Conservation (phyloP, 2,797 vertebrate species). For the Ctenopoma kingsleyae region DNA sequence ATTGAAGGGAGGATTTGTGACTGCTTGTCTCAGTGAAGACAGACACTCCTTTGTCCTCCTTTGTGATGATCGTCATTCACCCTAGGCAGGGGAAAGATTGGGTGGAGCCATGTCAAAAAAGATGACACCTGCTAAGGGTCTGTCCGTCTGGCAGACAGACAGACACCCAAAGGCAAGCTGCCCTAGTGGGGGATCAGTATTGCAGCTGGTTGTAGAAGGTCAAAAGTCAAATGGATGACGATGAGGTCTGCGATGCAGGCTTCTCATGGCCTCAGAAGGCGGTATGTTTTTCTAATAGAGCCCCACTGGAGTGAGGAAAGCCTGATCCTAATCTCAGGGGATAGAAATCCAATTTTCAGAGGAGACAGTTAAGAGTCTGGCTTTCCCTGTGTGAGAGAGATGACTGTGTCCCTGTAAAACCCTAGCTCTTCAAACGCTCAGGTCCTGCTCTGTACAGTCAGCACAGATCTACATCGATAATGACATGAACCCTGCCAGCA, state of each 20-base stretch:
- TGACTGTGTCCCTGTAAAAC: slow-evolving; percentile 75
- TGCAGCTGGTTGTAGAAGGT: slow-evolving; percentile 63
- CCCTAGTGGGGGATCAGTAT: slow-evolving; percentile 68
- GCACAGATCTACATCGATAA: slow-evolving; percentile 70
- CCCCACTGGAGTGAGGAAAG: slow-evolving; percentile 71
- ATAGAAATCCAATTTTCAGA: slow-evolving; percentile 88
- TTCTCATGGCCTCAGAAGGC: slow-evolving; percentile 62
- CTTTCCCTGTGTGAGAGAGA: slow-evolving; percentile 70
- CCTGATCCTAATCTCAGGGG: slow-evolving; percentile 85
- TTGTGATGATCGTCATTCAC: slow-evolving; percentile 40
- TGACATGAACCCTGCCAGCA: slow-evolving; percentile 55
- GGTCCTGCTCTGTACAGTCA: slow-evolving; percentile 42
- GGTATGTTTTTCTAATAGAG: slow-evolving; percentile 83
- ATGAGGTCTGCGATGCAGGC: slow-evolving; percentile 52
- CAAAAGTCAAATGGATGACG: slow-evolving; percentile 75
- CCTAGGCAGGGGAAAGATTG: slow-evolving; percentile 32
- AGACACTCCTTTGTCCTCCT: slow-evolving; percentile 70
- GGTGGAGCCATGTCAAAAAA: slow-evolving; percentile 56
- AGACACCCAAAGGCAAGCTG: slow-evolving; percentile 62
- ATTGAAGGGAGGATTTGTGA: slow-evolving; percentile 31
- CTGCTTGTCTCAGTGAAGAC: slow-evolving; percentile 57
- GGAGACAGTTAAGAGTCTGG: slow-evolving; percentile 83
- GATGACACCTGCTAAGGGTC: slow-evolving; percentile 73
- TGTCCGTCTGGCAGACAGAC: slow-evolving; percentile 58
- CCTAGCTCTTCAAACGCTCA: slow-evolving; percentile 68